Conservation (phyloP, 2,113 vertebrate genomes). For the Psilopogon haemacephalus region DNA sequence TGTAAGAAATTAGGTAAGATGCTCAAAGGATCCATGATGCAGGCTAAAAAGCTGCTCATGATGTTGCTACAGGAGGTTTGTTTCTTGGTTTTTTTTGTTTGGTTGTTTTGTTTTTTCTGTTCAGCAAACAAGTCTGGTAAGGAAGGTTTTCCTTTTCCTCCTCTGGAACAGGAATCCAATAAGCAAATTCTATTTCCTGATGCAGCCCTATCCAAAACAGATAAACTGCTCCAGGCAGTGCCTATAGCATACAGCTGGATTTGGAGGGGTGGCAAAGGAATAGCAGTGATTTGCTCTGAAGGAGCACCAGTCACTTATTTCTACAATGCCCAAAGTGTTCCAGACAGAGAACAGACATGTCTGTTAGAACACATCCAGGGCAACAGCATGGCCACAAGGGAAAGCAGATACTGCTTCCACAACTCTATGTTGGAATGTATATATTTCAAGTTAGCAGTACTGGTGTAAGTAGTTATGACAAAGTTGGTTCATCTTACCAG, state of each 20-base stretch:
- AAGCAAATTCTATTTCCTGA: neutral
- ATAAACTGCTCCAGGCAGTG: neutral
- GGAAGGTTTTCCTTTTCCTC: neutral
- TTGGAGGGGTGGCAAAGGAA: neutral
- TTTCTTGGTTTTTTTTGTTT: neutral
- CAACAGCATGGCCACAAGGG: neutral
- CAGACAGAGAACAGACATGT: neutral
- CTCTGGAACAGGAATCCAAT: neutral
- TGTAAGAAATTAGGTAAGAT: neutral
- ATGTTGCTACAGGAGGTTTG: neutral
- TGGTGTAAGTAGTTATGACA: neutral
- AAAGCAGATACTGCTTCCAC: neutral
- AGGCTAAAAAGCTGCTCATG: neutral
- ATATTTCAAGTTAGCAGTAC: neutral
- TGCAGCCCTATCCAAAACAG: neutral
- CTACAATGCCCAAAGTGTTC: neutral
- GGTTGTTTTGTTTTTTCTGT: neutral
- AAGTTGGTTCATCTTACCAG: constrained; percentile 8
- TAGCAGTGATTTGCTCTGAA: neutral
- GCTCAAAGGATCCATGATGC: neutral
- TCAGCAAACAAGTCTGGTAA: neutral
- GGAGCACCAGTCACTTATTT: neutral
- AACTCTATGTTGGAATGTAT: neutral
- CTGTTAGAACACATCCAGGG: neutral
- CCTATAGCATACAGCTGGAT: neutral